A percentile compares a stretch with the other conserved stretches of the same genome.
phyloP scores from a whole-genome alignment of 2,888 invertebrate genomes.

The Drosophila atripex region DNA sequence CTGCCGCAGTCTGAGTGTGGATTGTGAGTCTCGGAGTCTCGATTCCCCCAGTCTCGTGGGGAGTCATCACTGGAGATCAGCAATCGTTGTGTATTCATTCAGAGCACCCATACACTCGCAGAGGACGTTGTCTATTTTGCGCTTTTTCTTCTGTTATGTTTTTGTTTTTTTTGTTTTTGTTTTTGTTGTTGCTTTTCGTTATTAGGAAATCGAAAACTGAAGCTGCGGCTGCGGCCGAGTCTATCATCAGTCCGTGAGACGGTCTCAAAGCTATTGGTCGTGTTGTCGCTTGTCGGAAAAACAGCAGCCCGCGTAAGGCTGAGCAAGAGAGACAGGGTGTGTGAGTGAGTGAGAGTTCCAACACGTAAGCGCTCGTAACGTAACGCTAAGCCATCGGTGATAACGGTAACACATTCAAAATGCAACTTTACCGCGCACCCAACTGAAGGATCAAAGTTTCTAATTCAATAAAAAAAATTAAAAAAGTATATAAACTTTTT shows the following conservation, averaged over 20 bases:
- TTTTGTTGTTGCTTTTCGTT: constrained; percentile 44
- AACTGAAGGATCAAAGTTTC: constrained; percentile 10
- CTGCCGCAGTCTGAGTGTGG: constrained; percentile 41
- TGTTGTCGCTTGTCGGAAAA: constrained; percentile 76
- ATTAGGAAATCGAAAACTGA: constrained; percentile 75
- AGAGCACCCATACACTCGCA: constrained; percentile 74
- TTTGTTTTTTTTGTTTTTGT: constrained; percentile 21
- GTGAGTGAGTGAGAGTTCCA: constrained; percentile 13
- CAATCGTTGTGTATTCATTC: constrained; percentile 74
- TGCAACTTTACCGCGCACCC: constrained; percentile 24
- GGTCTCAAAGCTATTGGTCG: constrained; percentile 81
- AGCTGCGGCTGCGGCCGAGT: constrained; percentile 49
- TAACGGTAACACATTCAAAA: constrained; percentile 46
- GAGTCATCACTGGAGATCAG: constrained; percentile 46
- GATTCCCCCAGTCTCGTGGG: constrained; percentile 17
- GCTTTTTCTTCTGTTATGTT: constrained; percentile 36
- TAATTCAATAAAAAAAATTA: constrained; percentile 17
- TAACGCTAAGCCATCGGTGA: constrained; percentile 38
- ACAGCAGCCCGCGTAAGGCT: constrained; percentile 39
- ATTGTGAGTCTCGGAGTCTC: constrained; percentile 28
- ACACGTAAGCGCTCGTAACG: constrained; percentile 32
- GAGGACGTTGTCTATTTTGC: constrained; percentile 77
- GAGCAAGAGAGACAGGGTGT: constrained; percentile 8
- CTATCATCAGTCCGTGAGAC: constrained; percentile 81
- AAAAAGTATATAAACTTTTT: neutral